Percentiles rank a stretch among this genome's conserved stretches.
phyloP scores from a whole-genome alignment of 2,888 invertebrate genomes.

The Drosophila hamatofila region DNA sequence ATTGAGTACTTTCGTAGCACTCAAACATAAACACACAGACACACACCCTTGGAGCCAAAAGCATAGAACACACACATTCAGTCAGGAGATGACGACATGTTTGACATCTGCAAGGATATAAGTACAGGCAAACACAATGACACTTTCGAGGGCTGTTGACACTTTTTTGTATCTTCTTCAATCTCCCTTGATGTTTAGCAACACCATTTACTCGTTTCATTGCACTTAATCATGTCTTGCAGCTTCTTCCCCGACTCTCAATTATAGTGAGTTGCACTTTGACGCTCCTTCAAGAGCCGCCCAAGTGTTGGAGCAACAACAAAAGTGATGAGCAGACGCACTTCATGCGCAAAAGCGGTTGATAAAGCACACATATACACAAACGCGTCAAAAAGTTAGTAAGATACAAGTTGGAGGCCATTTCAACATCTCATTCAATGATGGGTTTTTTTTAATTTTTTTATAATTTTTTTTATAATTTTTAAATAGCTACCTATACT shows the following conservation, averaged over 20 bases:
- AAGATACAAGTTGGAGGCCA: not conserved
- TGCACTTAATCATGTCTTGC: conserved; percentile 77
- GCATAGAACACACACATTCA: not conserved
- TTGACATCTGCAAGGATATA: conserved; percentile 48
- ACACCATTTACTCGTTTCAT: conserved; percentile 74
- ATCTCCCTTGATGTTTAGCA: conserved; percentile 44
- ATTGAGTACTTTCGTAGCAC: conserved; percentile 76
- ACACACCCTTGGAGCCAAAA: conserved; percentile 1
- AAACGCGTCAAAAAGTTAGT: conserved; percentile 3
- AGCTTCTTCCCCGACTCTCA: conserved; percentile 42
- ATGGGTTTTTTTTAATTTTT: not conserved
- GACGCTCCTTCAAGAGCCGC: conserved; percentile 57
- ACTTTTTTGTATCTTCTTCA: conserved; percentile 43
- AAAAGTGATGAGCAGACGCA: conserved; percentile 40
- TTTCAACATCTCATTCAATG: not conserved
- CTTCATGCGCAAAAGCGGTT: conserved; percentile 8
- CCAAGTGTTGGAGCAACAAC: conserved; percentile 63
- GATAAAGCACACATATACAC: conserved; percentile 8
- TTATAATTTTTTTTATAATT: too few species aligned
- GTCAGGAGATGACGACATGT: conserved; percentile 28
- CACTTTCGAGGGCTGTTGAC: conserved; percentile 71
- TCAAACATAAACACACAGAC: conserved; percentile 37
- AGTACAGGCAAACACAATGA: conserved; percentile 71
- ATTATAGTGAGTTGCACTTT: conserved; percentile 80
- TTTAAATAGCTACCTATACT: too few species aligned